Base-by-base conservation (phyloP, 2,113 vertebrate genomes). In the Trematocara nigrifrons region DNA sequence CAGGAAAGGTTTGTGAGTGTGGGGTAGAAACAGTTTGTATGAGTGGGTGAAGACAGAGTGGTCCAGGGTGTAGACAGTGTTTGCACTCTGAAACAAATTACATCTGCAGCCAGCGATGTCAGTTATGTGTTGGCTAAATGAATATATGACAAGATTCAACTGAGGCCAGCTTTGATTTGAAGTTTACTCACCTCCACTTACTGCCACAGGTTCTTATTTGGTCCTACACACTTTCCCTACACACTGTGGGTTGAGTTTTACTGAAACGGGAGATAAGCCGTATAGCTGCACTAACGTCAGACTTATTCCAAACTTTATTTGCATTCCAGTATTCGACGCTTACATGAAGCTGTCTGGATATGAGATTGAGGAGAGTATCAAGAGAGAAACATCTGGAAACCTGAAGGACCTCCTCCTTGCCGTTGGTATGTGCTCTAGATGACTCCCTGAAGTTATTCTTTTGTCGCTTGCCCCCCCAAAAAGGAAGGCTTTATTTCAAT, bases 271-370 rank as follows among this genome's bases (percentile, higher is more conserved):
- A 45, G 22, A 49, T 49, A 49, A 74, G 13, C 13, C 5, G 0
- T 47, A 29, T 49, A 74, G 15, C 15, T 11, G 15, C 9, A 18
- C 4, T 49, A 35, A 33, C 0, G 1, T 71, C 11, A 7, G 35
- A 56, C 29, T 87, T 7, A 56, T 5, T 20, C 2, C 88, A 54
- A 74, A 15, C 42, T 47, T 18, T 76, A 47, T 33, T 5, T 51
- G 13, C 59, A 53, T 92, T 90, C 45, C 95, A 99, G 99, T 99
- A 57, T 99, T 99, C 91, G 96, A 97, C 20, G 97, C 97, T 12
- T 99, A 99, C 95, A 99, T 97, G 97, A 98, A 98, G 35, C 94
- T 99, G 90, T 95, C 97, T 0, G 98, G 98, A 76, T 99, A 94
- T 82, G 97, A 99, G 89, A 97, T 99, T 10, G 98, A 99, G 93